A percentile compares a stretch with the other conserved stretches of the same genome.
Conservation (phyloP, 2,113 vertebrate species). For the Vidua macroura region DNA sequence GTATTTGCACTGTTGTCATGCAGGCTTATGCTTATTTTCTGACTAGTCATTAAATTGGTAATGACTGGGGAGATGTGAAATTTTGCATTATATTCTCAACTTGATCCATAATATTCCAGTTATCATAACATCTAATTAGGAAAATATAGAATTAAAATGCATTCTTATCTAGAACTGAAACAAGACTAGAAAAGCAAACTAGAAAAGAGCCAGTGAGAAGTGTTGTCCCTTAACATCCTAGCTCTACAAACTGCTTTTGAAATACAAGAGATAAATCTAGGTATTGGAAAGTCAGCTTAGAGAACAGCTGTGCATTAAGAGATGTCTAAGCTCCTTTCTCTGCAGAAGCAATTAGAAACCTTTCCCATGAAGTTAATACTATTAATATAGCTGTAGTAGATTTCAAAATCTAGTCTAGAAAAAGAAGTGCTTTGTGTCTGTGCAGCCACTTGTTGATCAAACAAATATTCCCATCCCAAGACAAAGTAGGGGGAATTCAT, state of each 20-base stretch:
- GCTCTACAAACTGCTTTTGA: background rate
- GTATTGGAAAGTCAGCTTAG: background rate
- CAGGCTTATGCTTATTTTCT: background rate
- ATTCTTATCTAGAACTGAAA: background rate
- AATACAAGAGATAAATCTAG: background rate
- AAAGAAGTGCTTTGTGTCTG: background rate
- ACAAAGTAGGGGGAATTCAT: fast-evolving
- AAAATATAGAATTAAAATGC: background rate
- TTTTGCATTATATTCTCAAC: background rate
- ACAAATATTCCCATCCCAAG: background rate
- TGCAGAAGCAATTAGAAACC: background rate
- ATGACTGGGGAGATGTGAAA: background rate
- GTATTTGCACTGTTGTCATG: background rate
- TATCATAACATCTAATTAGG: background rate
- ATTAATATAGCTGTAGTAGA: background rate
- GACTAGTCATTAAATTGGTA: background rate
- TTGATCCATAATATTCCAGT: background rate
- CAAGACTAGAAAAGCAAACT: background rate
- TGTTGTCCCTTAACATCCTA: background rate
- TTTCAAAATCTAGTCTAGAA: background rate
- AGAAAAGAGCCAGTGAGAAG: background rate
- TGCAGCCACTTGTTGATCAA: background rate
- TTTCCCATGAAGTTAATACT: background rate
- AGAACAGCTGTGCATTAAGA: background rate
- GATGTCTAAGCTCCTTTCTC: background rate